Base-by-base conservation (phyloP, 1,140 invertebrate genomes). In the Drosophila pallidifrons region DNA sequence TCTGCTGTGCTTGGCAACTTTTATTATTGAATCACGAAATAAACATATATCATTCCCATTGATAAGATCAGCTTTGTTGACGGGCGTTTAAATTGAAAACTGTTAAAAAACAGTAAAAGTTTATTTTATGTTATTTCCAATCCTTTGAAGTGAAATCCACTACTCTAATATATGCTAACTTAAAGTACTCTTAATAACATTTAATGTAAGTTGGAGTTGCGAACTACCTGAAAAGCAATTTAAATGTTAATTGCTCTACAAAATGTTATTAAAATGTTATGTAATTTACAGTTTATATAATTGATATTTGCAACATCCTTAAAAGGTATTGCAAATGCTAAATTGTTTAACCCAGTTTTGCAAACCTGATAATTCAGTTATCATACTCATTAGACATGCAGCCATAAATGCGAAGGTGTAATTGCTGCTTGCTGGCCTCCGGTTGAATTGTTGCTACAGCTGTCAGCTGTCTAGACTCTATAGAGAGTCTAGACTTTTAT, bases 401-500 rank as follows among this genome's bases (percentile, higher is more conserved):
- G 13, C n/a, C 41, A 28, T 52, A 58, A 20, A 13, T 52, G 16
- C 10, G 51, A 32, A 55, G 52, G 10, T 57, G 52, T 54, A 54
- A 43, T 32, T 28, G 25, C n/a, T 35, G 41, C 11, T 43, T 25
- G 65, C 49, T 30, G 57, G 49, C 71, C 55, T 68, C 38, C 38
- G 43, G 20, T 63, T 59, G 38, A 16, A 41, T 49, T 67, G 46
- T 72, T 83, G 51, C 74, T 68, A 51, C 65, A 87, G 82, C 51
- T 86, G 75, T 66, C 82, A 82, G 59, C 71, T 76, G 82, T 79
- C 70, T 73, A 73, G 70, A 73, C 64, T 43, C 13, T 57, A 13
- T 25, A 66, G 38, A 28, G 25, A 15, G 30, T 20, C 7, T 51
- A 46, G 20, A 25, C 20, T 25, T 25, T 25, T 4, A 25, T 25